phyloP scores from a whole-genome alignment of 2,888 invertebrate genomes.

The Acronicta alni region DNA sequence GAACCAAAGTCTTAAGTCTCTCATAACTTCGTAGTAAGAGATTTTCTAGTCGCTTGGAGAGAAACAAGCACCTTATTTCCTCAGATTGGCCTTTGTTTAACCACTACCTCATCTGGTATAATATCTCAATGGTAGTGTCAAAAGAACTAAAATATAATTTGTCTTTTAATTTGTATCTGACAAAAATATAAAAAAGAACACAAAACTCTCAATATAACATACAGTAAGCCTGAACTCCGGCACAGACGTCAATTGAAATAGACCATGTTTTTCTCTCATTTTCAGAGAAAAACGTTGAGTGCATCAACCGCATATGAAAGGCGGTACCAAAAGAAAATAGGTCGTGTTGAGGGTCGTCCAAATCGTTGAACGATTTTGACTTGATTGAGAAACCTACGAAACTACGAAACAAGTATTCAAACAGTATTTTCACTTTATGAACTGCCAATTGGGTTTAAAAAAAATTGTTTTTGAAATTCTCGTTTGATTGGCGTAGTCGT shows the following conservation, averaged over 20 bases:
- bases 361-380: conserved; percentile 23
- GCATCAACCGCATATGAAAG: conserved; percentile 43
- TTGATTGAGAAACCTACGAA: conserved; percentile 35
- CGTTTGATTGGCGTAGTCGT: too few relatives aligned
- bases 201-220: too few relatives aligned
- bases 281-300: conserved; percentile 20
- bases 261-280: conserved; percentile 13
- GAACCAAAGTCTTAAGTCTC: conserved; percentile 20
- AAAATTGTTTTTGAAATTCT: too few relatives aligned
- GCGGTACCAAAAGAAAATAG: conserved; percentile 37
- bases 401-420: background rate
- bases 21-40: conserved; percentile 16
- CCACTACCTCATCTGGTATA: too few relatives aligned
- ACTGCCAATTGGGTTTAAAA: background rate
- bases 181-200: too few relatives aligned
- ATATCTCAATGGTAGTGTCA: too few relatives aligned
- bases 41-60: conserved; percentile 7
- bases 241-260: conserved; percentile 25
- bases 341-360: conserved; percentile 24
- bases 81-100: background rate
- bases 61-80: background rate
- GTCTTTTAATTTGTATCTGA: too few relatives aligned
- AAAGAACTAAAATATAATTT: too few relatives aligned
- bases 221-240: background rate
- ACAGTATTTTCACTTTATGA: background rate